Evolutionary conservation across 2,113 vertebrate genomes (phyloP).

Genomic region (Corvus moneduloides): DNA sequence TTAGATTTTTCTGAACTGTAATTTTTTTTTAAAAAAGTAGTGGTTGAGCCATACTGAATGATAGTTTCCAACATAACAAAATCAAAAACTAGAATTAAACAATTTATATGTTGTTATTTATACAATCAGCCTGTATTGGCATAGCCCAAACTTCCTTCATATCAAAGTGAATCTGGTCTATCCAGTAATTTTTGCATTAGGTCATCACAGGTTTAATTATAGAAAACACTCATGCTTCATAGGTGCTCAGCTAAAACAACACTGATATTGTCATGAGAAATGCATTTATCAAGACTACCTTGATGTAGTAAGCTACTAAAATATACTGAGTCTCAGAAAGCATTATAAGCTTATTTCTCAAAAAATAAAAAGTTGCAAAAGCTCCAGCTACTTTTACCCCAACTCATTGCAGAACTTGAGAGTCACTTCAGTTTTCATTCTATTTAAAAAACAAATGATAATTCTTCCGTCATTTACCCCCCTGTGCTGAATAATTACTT

Average conservation of each 20-base stretch:
- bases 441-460: neutral
- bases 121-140: neutral
- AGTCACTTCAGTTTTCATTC: neutral
- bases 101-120: neutral
- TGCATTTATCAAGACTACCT: neutral
- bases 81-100: neutral
- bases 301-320: neutral
- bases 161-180: neutral
- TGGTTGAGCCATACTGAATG: neutral
- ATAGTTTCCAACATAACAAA: neutral
- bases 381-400: neutral
- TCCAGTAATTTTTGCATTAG: neutral
- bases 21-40: neutral
- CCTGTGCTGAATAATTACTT: conserved; percentile 16
- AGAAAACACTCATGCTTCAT: neutral
- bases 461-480: neutral
- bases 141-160: neutral
- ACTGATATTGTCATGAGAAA: neutral
- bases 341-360: neutral
- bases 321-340: neutral
- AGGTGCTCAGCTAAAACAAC: neutral
- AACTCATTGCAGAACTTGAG: neutral
- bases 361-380: neutral
- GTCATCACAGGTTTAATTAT: neutral
- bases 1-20: neutral